Evolutionary conservation across 2,113 vertebrate species (phyloP).

Genomic region (Argyrosomus japonicus): DNA sequence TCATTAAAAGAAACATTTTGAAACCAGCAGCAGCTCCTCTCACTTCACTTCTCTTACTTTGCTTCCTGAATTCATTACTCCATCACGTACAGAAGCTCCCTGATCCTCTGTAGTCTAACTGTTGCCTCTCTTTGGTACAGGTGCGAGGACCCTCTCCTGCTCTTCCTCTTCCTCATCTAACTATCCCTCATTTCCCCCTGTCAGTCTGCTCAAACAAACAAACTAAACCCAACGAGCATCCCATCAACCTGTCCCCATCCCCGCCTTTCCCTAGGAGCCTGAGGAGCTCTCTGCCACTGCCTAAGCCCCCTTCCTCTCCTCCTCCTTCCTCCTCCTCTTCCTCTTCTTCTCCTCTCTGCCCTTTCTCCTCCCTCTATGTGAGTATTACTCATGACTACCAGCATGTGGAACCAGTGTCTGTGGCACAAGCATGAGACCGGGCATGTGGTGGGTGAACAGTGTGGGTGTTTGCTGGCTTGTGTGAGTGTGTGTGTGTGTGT

Average conservation of each 20-base stretch:
- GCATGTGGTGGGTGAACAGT: constrained; percentile 65
- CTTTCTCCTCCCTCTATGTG: constrained; percentile 68
- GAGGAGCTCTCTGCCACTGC: constrained; percentile 56
- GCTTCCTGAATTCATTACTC: neutral
- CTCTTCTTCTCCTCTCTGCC: constrained; percentile 53
- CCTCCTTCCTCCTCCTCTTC: constrained; percentile 30
- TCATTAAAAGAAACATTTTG: neutral
- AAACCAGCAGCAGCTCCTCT: neutral
- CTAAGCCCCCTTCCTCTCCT: constrained; percentile 38
- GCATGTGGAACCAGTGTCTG: constrained; percentile 68
- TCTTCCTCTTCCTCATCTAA: constrained; percentile 83
- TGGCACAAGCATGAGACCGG: constrained; percentile 62
- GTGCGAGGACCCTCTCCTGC: constrained; percentile 81
- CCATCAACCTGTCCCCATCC: constrained; percentile 32
- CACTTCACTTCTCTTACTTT: constrained; percentile 4
- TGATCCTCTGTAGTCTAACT: constrained; percentile 59
- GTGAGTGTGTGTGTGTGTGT: constrained; percentile 22
- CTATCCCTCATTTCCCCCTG: constrained; percentile 27
- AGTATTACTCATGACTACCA: constrained; percentile 71
- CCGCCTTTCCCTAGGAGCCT: constrained; percentile 59
- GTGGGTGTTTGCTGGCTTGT: constrained; percentile 56
- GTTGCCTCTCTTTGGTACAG: constrained; percentile 78
- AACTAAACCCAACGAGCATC: neutral
- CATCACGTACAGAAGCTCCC: neutral
- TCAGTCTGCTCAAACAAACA: constrained; percentile 24